Percentiles rank a stretch among this genome's conserved stretches.
Evolutionary conservation across 2,888 invertebrate species (phyloP).

Genomic region (Lithophane socia): DNA sequence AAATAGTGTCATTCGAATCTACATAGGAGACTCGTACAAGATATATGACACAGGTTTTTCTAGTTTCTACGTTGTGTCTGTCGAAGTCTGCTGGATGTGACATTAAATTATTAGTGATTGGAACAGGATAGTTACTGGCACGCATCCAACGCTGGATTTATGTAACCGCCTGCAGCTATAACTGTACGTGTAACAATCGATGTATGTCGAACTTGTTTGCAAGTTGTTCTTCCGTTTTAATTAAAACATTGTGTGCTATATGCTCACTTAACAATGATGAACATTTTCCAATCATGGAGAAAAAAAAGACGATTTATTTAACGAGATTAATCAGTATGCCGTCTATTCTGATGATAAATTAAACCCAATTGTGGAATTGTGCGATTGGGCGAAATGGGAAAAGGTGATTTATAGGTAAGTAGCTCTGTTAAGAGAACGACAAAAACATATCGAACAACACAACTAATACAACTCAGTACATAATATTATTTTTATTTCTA

Average conservation of each 20-base stretch:
- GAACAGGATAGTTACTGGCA: conserved; percentile 17
- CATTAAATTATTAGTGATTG: background rate
- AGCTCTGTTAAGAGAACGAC: background rate
- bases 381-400: too few species aligned
- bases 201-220: background rate
- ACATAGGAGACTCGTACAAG: background rate
- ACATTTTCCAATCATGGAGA: background rate
- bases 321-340: background rate
- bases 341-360: background rate
- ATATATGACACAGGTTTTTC: background rate
- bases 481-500: background rate
- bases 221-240: background rate
- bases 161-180: background rate
- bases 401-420: background rate
- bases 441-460: background rate
- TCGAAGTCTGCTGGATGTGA: background rate
- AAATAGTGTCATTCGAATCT: too few species aligned
- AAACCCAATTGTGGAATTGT: background rate
- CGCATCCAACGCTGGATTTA: conserved; percentile 23
- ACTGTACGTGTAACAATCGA: background rate
- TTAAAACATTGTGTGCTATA: background rate
- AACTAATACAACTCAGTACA: background rate
- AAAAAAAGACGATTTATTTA: background rate
- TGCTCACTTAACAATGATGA: background rate
- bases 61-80: background rate